phyloP scores from a whole-genome alignment of 1,140 invertebrate genomes.

The Pseudomyrmex flavicornis region DNA sequence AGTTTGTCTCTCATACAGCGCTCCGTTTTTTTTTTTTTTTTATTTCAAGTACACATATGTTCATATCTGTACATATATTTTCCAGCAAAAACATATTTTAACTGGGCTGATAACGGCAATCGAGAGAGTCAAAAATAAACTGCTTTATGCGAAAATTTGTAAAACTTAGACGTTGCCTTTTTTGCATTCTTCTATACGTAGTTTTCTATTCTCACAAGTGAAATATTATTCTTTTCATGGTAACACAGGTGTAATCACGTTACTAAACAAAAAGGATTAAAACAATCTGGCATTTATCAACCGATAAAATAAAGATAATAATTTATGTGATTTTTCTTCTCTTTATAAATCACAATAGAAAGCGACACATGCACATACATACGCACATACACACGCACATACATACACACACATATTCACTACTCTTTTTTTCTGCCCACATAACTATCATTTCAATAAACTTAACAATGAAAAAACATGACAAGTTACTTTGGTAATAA shows the following conservation, averaged over 20 bases:
- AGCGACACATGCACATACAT: too few species aligned
- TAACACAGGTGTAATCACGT: too few species aligned
- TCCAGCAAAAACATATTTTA: background rate
- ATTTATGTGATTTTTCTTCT: too few species aligned
- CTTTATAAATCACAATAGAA: too few species aligned
- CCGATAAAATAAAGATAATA: too few species aligned
- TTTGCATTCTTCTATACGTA: background rate
- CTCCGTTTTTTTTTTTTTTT: background rate
- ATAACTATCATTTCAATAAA: background rate
- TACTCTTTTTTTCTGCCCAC: too few species aligned
- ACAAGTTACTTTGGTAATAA: slow-evolving; percentile 17
- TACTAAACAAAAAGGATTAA: too few species aligned
- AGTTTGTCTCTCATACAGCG: slow-evolving; percentile 26
- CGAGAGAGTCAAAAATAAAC: background rate
- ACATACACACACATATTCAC: too few species aligned
- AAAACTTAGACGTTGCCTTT: background rate
- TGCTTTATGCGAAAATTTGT: too few species aligned
- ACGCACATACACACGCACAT: too few species aligned
- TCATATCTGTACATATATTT: slow-evolving; percentile 53
- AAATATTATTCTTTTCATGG: too few species aligned
- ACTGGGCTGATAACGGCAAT: background rate
- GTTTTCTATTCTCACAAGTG: background rate
- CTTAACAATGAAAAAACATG: background rate
- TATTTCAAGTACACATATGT: slow-evolving; percentile 4
- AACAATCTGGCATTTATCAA: too few species aligned